Base-by-base conservation (phyloP, 2,113 vertebrate genomes). In the Gobius niger region DNA sequence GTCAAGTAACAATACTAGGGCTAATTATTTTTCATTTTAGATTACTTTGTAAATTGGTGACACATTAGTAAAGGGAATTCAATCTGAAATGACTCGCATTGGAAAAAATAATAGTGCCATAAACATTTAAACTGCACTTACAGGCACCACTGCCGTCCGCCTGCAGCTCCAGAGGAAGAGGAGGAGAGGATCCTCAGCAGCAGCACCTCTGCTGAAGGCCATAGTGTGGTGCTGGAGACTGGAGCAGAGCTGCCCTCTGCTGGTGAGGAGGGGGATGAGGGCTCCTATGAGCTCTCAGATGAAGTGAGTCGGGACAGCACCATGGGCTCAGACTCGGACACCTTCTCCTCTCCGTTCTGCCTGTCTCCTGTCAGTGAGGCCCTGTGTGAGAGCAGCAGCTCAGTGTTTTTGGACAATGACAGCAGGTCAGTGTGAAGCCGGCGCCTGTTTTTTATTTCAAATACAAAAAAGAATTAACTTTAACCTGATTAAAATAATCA, bases 311-410 rank as follows among this genome's bases (percentile, higher is more conserved):
- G 95, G 13, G 96, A 96, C 91, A 98, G 96, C 78, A 96, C 95
- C 56, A 93, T 97, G 19, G 97, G 97, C 52, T 99, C 96, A 0
- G 96, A 98, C 83, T 98, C 96, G 0, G 96, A 98, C 70, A 95
- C 96, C 68, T 98, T 98, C 91, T 97, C 96, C 56, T 98, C 96
- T 0, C 98, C 98, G 0, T 98, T 97, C 91, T 98, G 96, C 89
- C 89, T 98, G 80, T 98, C 97, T 0, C 96, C 96, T 4, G 92
- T 97, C 86, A 96, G 95, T 0, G 93, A 98, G 74, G 95, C 94
- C 40, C 94, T 98, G 0, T 95, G 88, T 0, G 96, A 96, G 72
- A 95, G 94, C 90, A 92, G 93, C 68, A 79, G 94, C 42, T 95
- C 95, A 0, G 94, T 96, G 41, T 98, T 98, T 88, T 89, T 96